These are phyloP conservation scores for Passer montanus DNA, from an alignment of 2,113 vertebrate species.

Conservation along the genomic window DNA sequence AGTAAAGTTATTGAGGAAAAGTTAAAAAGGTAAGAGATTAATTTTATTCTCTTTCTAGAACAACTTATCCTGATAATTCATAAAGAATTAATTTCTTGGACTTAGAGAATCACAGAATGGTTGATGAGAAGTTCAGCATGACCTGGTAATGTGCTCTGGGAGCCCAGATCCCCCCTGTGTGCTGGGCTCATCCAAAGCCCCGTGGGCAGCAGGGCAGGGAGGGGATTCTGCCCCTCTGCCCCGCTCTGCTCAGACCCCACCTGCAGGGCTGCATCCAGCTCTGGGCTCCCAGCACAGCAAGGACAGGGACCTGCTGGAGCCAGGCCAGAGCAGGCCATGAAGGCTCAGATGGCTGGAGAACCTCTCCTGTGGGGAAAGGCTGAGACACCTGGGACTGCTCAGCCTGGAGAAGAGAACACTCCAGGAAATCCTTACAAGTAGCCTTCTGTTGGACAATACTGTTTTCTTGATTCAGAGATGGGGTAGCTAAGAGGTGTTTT, in stretches of 20 bases:
- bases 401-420: neutral
- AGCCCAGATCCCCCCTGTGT: neutral
- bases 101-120: neutral
- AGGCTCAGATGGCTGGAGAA: neutral
- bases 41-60: neutral
- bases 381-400: rapidly evolving
- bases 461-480: neutral
- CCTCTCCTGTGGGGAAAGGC: neutral
- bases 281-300: rapidly evolving
- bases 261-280: neutral
- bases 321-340: rapidly evolving
- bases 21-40: neutral
- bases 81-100: neutral
- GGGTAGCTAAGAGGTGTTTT: neutral
- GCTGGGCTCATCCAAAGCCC: neutral
- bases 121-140: neutral
- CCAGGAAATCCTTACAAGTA: too few species aligned
- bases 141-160: rapidly evolving
- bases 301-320: rapidly evolving
- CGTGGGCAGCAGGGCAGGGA: neutral
- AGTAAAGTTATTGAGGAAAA: neutral
- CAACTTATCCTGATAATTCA: neutral
- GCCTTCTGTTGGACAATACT: neutral
- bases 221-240: neutral
- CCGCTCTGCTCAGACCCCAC: neutral